Percentiles rank a stretch among this genome's conserved stretches.
Conservation (phyloP, 2,797 vertebrate genomes). For the Poeciliopsis presidionis region DNA sequence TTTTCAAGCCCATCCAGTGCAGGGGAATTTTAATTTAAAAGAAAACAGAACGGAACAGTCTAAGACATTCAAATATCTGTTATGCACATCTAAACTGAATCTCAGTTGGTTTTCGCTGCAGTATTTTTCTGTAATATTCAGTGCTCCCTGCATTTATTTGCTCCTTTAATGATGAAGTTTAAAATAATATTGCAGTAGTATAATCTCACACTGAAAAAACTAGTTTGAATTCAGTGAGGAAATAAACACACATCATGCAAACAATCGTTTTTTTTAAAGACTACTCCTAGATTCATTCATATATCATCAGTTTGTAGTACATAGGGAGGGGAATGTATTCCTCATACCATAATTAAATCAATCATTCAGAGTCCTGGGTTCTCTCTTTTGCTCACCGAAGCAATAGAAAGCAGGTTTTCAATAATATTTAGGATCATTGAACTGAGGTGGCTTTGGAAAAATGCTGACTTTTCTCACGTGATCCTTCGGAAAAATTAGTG, state of each 20-base stretch:
- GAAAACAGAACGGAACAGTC: not conserved
- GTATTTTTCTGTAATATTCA: not conserved
- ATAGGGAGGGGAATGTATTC: not conserved
- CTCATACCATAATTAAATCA: not conserved
- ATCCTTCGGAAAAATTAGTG: not conserved
- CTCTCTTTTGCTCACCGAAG: not conserved
- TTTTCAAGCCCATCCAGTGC: not conserved
- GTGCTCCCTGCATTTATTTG: not conserved
- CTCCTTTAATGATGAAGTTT: not conserved
- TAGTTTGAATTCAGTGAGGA: not conserved
- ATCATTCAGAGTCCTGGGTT: not conserved
- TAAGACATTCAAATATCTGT: not conserved
- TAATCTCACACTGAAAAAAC: not conserved
- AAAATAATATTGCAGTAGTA: not conserved
- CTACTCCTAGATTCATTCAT: not conserved
- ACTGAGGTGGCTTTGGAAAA: not conserved
- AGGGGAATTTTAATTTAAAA: not conserved
- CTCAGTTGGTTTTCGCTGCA: not conserved
- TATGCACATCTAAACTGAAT: not conserved
- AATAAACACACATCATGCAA: not conserved
- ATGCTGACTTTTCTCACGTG: not conserved
- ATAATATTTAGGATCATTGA: not conserved
- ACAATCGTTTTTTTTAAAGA: not conserved
- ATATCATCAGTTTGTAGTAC: not conserved
- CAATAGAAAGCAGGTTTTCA: not conserved